A percentile compares a stretch with the other conserved stretches of the same genome.
phyloP scores from a whole-genome alignment of 2,113 vertebrate species.

The Malurus alboscapulatus region DNA sequence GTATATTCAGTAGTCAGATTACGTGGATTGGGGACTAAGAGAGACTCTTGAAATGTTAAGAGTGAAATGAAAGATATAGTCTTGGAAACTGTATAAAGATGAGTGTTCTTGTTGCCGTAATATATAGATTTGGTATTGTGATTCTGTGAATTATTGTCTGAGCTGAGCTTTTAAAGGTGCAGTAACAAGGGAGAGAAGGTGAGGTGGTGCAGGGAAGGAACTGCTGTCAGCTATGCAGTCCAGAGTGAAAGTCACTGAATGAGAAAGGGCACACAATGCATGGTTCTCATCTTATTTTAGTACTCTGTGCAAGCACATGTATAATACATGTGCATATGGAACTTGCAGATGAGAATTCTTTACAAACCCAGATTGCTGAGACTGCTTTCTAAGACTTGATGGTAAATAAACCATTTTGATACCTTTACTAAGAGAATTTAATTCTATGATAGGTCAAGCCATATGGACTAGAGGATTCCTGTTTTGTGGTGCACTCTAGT shows the following conservation, averaged over 20 bases:
- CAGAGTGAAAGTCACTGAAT: neutral
- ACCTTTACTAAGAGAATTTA: neutral
- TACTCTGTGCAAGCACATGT: neutral
- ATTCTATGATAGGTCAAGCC: neutral
- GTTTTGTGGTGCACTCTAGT: neutral
- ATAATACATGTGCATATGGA: neutral
- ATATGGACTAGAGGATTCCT: neutral
- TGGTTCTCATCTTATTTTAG: neutral
- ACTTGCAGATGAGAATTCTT: neutral
- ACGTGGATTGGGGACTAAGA: neutral
- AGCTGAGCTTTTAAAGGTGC: neutral
- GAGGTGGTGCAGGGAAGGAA: neutral
- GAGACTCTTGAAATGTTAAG: neutral
- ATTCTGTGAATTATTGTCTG: neutral
- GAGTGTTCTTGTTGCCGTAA: neutral
- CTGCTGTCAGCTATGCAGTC: rapidly evolving
- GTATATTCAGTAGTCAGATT: neutral
- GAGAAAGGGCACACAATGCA: neutral
- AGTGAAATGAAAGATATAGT: neutral
- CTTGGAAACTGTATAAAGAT: neutral
- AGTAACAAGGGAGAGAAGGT: neutral
- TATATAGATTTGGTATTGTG: neutral
- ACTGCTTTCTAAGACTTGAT: neutral
- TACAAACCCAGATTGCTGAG: neutral
- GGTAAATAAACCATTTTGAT: neutral